A percentile compares a stretch with the other conserved stretches of the same genome.
These are phyloP conservation scores for Vanessa tameamea DNA, from an alignment of 1,140 invertebrate genomes.

Conservation along the genomic window DNA sequence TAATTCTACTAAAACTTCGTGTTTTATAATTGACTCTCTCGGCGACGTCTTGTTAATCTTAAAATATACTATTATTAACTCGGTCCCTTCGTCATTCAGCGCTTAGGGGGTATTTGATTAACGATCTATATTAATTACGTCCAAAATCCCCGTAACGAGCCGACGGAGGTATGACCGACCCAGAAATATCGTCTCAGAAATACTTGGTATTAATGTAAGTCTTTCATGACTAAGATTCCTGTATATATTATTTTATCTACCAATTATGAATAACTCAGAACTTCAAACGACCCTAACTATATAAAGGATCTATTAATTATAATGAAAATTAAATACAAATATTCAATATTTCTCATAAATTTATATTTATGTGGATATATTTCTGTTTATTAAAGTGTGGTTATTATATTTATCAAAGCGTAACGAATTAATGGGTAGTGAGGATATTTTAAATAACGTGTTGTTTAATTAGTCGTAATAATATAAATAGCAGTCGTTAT, in stretches of 20 bases:
- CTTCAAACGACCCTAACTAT: background rate
- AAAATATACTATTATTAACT: conserved; percentile 47
- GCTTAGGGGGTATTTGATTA: conserved; percentile 57
- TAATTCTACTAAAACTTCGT: background rate
- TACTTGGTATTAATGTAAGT: conserved; percentile 30
- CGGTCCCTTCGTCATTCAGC: conserved; percentile 44
- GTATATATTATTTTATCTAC: background rate
- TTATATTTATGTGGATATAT: background rate
- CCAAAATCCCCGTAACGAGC: conserved; percentile 57
- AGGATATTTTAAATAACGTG: background rate
- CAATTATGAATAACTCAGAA: conserved; percentile 9
- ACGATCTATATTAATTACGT: conserved; percentile 60
- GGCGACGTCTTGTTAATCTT: conserved; percentile 24
- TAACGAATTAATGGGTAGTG: background rate
- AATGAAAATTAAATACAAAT: background rate
- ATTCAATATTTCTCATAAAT: background rate
- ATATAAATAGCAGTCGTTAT: too few relatives aligned
- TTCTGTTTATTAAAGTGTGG: background rate
- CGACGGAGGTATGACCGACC: conserved; percentile 41
- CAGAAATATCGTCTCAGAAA: conserved; percentile 35
- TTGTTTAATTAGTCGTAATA: background rate
- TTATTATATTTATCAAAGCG: background rate
- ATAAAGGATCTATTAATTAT: background rate
- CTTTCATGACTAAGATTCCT: conserved; percentile 15
- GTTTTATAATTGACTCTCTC: conserved; percentile 14